Conservation (phyloP, 1,140 invertebrate species). For the Uloborus diversus region DNA sequence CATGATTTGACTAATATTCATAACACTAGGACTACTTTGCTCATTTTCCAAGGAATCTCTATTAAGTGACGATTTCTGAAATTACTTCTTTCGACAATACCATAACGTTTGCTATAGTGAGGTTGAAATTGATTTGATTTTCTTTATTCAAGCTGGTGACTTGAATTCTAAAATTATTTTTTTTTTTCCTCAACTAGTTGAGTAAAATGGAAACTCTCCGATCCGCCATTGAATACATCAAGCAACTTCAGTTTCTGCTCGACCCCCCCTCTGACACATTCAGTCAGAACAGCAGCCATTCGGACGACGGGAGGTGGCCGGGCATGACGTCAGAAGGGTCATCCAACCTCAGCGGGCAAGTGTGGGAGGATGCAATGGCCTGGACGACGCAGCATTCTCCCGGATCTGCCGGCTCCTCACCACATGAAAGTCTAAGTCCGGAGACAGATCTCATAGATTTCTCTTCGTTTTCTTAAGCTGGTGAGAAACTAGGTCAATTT, state of each 20-base stretch:
- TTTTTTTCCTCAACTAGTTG: slow-evolving; percentile 73
- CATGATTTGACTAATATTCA: too few relatives aligned
- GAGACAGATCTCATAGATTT: slow-evolving; percentile 37
- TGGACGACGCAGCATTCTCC: background rate
- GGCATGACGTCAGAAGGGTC: background rate
- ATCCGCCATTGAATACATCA: slow-evolving; percentile 92
- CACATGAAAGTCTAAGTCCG: slow-evolving; percentile 41
- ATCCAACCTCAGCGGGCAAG: background rate
- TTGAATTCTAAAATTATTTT: too few relatives aligned
- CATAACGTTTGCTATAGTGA: too few relatives aligned
- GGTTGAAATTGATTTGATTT: too few relatives aligned
- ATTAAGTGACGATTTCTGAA: too few relatives aligned
- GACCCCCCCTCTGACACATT: slow-evolving; percentile 58
- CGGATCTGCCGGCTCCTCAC: slow-evolving; percentile 34
- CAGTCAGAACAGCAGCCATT: background rate
- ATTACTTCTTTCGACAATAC: too few relatives aligned
- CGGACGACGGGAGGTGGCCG: background rate
- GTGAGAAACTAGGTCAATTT: too few relatives aligned
- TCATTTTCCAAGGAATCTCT: too few relatives aligned
- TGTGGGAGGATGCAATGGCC: slow-evolving; percentile 39
- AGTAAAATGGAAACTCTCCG: slow-evolving; percentile 93
- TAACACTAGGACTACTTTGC: too few relatives aligned
- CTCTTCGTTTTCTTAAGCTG: slow-evolving; percentile 16
- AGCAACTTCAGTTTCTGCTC: slow-evolving; percentile 82
- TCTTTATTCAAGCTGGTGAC: too few relatives aligned